Evolutionary conservation across 1,140 invertebrate species (phyloP), one percentile per base, ranked within the genome.

Genomic region (Nephotettix cincticeps): DNA sequence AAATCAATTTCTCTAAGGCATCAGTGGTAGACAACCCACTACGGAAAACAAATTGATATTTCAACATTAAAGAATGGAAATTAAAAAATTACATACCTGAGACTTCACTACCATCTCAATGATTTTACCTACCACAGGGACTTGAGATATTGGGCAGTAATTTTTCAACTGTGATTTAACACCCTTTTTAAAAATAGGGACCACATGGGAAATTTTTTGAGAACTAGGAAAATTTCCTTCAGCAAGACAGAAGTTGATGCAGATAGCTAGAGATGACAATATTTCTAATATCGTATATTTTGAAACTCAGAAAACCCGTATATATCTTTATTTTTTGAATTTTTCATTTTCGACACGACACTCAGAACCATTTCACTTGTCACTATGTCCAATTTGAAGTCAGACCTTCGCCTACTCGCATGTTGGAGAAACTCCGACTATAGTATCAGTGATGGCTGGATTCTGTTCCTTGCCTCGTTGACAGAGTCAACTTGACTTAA

Each of bases 141-240:
- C 47, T 6, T 11, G n/a, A 51, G 47, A 51, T 23, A 51, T 23
- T 6, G 47, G 47, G 19, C 47, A n/a, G 47, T 51, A 51, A n/a
- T 51, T 51, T 19, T 23, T 51, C 17, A 51, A 4, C 47, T 51
- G 47, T 9, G 47, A 51, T 51, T 23, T 51, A 23, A 11, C 47
- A n/a, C 21, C 21, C n/a, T 51, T 51, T 23, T 51, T 51, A 51
- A 51, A 51, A 19, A 51, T 51, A 51, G 47, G 21, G 17, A 51
- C 47, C 21, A 51, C 47, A n/a, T n/a, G 17, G n/a, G 47, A 51
- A n/a, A 51, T 19, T 51, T 51, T 51, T 51, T 51, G 47, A 51
- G 47, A 51, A 9, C 47, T 51, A 19, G 47, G 47, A 51, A 51
- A 51, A 51, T 11, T 51, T 19, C 47, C 47, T 23, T 51, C 47